Evolutionary conservation across 2,113 vertebrate genomes (phyloP).

Genomic region (Motacilla tschutschensis): DNA sequence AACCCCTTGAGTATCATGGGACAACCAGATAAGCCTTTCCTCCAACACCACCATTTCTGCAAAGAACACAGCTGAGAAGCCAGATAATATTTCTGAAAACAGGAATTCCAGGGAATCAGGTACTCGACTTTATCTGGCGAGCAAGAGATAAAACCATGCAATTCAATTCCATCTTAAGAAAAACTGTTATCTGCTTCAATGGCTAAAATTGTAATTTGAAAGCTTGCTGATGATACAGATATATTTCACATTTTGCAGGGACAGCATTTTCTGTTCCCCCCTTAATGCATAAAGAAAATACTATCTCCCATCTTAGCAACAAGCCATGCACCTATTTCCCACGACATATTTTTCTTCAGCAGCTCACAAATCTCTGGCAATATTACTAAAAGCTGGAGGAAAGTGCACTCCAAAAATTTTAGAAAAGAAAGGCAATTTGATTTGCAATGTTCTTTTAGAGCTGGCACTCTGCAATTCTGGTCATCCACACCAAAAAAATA

Average conservation of each 20-base stretch:
- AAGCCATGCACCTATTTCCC: neutral
- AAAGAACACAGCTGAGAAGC: neutral
- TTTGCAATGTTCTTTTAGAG: neutral
- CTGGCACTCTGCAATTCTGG: neutral
- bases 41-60: neutral
- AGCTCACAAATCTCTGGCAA: neutral
- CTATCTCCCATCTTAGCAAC: neutral
- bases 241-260: neutral
- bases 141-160: neutral
- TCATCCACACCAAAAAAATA: neutral
- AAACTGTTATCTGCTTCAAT: neutral
- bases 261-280: neutral
- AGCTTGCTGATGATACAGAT: neutral
- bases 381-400: neutral
- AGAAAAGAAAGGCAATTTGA: neutral
- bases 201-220: neutral
- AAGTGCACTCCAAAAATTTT: neutral
- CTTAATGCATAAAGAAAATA: neutral
- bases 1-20: neutral
- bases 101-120: neutral
- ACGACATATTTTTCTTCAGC: neutral
- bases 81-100: neutral
- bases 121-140: neutral
- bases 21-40: neutral
- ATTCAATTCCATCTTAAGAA: neutral